Base-by-base conservation (phyloP, 1,140 invertebrate species). In the Papilio glaucus region DNA sequence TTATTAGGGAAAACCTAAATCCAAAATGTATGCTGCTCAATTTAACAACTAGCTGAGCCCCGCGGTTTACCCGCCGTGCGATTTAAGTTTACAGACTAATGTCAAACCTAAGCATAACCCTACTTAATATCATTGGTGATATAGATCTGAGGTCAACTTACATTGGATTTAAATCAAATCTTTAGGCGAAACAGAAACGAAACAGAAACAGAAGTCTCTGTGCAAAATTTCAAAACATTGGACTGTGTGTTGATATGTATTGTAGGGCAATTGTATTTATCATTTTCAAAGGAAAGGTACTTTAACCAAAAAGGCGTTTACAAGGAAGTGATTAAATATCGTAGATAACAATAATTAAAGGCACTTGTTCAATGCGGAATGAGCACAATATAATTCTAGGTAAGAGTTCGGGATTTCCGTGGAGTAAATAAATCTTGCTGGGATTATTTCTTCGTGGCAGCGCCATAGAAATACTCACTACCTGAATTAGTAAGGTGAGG, bases 371-470 rank as follows among this genome's bases (percentile, higher is more conserved):
- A 57, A 57, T 57, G 1, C 21, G 18, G 49, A 57, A 57, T 12
- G 49, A 3, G 24, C 9, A 57, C 49, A 57, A 57, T 57, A 57
- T 26, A 57, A 26, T 57, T 57, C 49, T 57, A 3, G 49, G 49
- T 57, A 57, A 57, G 18, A 49, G 49, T 26, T 24, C 6, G 49
- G 49, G 49, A 57, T 57, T 57, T 57, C 49, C 49, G 21, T 57
- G 21, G 2, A 26, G 49, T 26, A 57, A 57, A 57, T 57, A 57
- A 57, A 26, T 57, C 49, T 57, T 24, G 49, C n/a, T 9, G 24
- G 49, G 49, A 57, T 57, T 57, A 57, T 57, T 57, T 3, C 29
- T 57, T 24, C 49, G 21, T 57, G 21, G 49, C 24, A 21, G 49
- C 21, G 49, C 49, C 49, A 57, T 15, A 18, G n/a, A 45, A 57